These are phyloP conservation scores for Oplegnathus fasciatus DNA, from an alignment of 2,113 vertebrate genomes.

Conservation along the genomic window DNA sequence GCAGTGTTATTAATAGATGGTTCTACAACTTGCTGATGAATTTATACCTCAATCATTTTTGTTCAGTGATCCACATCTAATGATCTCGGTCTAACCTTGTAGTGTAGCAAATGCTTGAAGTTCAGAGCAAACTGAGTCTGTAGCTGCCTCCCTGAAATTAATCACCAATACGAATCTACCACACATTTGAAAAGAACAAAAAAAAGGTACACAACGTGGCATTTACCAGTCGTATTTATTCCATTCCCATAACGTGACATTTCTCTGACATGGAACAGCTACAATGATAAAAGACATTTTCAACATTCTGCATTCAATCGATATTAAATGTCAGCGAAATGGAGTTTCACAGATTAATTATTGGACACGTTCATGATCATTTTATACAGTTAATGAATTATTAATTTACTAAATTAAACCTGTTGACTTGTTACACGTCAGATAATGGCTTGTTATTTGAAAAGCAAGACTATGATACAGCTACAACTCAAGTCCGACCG, in stretches of 20 bases:
- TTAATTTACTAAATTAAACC: constrained; percentile 38
- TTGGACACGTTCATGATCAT: constrained; percentile 34
- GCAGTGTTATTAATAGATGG: background rate
- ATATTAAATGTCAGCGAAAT: constrained; percentile 41
- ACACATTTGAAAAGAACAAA: background rate
- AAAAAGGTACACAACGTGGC: background rate
- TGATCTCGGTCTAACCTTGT: background rate
- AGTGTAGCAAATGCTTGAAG: background rate
- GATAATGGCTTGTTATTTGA: constrained; percentile 44
- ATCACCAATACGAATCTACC: background rate
- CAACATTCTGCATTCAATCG: constrained; percentile 29
- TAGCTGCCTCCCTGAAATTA: background rate
- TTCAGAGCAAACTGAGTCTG: background rate
- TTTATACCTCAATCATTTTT: background rate
- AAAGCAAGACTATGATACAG: constrained; percentile 51
- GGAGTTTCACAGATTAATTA: constrained; percentile 38
- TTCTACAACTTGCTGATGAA: background rate
- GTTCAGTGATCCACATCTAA: constrained; percentile 22
- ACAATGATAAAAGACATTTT: constrained; percentile 29
- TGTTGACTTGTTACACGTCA: constrained; percentile 4
- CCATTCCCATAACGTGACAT: constrained; percentile 45
- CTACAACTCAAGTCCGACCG: constrained; percentile 14
- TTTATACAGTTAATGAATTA: constrained; percentile 60
- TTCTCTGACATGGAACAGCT: constrained; percentile 43
- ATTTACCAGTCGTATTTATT: constrained; percentile 61